A percentile compares a stretch with the other conserved stretches of the same genome.
Conservation (phyloP, 2,888 invertebrate species). For the Conistra vaccinii region DNA sequence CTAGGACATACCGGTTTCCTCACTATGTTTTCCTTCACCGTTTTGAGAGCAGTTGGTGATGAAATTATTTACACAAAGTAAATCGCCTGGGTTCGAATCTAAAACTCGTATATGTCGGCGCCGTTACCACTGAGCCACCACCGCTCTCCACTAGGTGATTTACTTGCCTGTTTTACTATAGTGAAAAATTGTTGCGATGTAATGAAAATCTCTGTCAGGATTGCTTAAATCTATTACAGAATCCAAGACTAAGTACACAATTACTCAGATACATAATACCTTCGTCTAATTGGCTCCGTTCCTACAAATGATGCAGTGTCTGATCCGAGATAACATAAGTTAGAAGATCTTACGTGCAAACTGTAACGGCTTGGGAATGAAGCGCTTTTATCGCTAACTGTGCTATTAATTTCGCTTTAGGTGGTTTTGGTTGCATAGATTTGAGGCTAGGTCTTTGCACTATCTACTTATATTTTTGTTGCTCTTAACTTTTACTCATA, state of each 20-base stretch:
- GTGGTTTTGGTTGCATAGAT: neutral
- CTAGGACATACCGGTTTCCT: too few species aligned
- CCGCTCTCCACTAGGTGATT: too few species aligned
- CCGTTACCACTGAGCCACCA: too few species aligned
- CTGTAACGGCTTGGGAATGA: constrained; percentile 25
- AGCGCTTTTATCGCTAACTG: constrained; percentile 40
- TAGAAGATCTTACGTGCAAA: constrained; percentile 30
- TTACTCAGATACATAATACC: neutral
- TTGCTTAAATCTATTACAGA: neutral
- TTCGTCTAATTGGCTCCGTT: constrained; percentile 32
- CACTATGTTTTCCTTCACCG: too few species aligned
- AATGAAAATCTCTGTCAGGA: too few species aligned
- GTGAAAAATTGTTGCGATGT: too few species aligned
- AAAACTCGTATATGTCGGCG: too few species aligned
- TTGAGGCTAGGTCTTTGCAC: neutral
- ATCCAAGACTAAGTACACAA: neutral
- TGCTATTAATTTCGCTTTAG: constrained; percentile 1
- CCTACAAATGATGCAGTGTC: constrained; percentile 18
- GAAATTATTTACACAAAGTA: too few species aligned
- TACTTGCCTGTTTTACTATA: too few species aligned
- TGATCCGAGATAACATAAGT: constrained; percentile 26
- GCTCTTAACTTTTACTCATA: too few species aligned
- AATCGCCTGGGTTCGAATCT: too few species aligned
- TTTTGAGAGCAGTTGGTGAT: too few species aligned
- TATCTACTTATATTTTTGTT: neutral